Percentiles rank a stretch among this genome's conserved stretches.
These are phyloP conservation scores for Menidia menidia DNA, from an alignment of 2,797 vertebrate species.

Conservation along the genomic window DNA sequence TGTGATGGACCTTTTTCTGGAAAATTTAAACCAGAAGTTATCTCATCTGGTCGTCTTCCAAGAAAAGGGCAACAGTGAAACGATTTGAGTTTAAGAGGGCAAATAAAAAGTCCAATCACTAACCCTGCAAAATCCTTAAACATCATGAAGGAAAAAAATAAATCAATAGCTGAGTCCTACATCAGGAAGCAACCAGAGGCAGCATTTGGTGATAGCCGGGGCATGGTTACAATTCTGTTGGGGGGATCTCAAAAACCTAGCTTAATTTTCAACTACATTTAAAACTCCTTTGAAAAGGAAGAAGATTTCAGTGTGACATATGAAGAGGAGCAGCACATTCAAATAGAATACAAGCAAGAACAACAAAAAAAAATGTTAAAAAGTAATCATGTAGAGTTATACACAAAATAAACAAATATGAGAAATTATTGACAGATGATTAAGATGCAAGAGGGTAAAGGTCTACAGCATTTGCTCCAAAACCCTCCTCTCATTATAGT, in stretches of 20 bases:
- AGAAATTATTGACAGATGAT: slow-evolving; percentile 47
- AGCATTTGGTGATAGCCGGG: slow-evolving; percentile 19
- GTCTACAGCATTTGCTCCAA: slow-evolving; percentile 20
- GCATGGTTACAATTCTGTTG: slow-evolving; percentile 12
- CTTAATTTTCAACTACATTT: slow-evolving; percentile 37
- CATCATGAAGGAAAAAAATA: slow-evolving; percentile 27
- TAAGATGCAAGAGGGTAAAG: slow-evolving; percentile 56
- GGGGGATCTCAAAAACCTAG: slow-evolving; percentile 32
- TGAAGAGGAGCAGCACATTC: slow-evolving; percentile 72
- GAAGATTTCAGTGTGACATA: slow-evolving; percentile 24
- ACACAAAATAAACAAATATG: slow-evolving; percentile 80
- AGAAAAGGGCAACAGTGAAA: slow-evolving; percentile 19
- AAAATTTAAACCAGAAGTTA: slow-evolving; percentile 39
- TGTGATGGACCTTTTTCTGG: slow-evolving; percentile 9
- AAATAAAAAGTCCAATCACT: slow-evolving; percentile 25
- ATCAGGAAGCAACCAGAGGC: slow-evolving; percentile 23
- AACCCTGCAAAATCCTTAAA: slow-evolving; percentile 38
- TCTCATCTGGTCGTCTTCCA: background rate
- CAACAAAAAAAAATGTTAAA: slow-evolving; percentile 72
- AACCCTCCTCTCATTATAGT: slow-evolving; percentile 12
- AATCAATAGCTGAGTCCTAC: slow-evolving; percentile 9
- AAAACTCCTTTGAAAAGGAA: slow-evolving; percentile 53
- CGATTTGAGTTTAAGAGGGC: slow-evolving; percentile 13
- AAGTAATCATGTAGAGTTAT: slow-evolving; percentile 89
- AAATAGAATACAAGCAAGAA: slow-evolving; percentile 85